A percentile compares a stretch with the other conserved stretches of the same genome.
phyloP scores from a whole-genome alignment of 2,797 vertebrate species.

The Rhinatrema bivittatum region DNA sequence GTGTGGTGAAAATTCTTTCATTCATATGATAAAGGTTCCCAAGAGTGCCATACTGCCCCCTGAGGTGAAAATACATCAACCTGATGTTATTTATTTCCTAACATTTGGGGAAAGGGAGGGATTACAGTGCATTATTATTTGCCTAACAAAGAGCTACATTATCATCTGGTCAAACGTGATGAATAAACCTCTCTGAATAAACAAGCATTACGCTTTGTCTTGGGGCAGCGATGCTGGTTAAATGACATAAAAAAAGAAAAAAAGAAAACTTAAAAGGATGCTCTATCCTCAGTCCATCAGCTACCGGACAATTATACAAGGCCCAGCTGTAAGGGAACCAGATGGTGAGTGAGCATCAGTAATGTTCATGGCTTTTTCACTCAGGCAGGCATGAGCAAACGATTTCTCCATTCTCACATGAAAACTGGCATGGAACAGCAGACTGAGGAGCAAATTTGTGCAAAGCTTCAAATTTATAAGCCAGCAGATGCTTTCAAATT shows the following conservation, averaged over 20 bases:
- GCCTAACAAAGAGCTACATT: slow-evolving; percentile 25
- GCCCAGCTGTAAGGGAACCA: slow-evolving; percentile 58
- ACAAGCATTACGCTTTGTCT: slow-evolving; percentile 37
- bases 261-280: slow-evolving; percentile 44
- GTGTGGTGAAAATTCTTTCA: not conserved
- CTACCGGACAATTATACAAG: slow-evolving; percentile 60
- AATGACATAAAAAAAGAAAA: slow-evolving; percentile 61
- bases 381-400: slow-evolving; percentile 26
- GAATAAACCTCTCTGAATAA: slow-evolving; percentile 39
- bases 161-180: too few relatives aligned
- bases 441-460: not conserved
- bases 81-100: slow-evolving; percentile 4
- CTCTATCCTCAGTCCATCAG: slow-evolving; percentile 47
- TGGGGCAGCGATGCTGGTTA: slow-evolving; percentile 40
- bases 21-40: not conserved
- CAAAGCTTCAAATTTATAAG: slow-evolving; percentile 2
- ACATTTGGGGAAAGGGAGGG: too few relatives aligned
- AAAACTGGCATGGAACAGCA: slow-evolving; percentile 32
- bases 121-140: slow-evolving; percentile 25
- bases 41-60: slow-evolving; percentile 16
- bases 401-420: slow-evolving; percentile 11
- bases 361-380: slow-evolving; percentile 24
- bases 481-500: slow-evolving; percentile 2
- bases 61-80: slow-evolving; percentile 14
- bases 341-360: slow-evolving; percentile 45